Evolutionary conservation across 2,797 vertebrate species (phyloP).

Genomic region (Leucoraja ocellata): DNA sequence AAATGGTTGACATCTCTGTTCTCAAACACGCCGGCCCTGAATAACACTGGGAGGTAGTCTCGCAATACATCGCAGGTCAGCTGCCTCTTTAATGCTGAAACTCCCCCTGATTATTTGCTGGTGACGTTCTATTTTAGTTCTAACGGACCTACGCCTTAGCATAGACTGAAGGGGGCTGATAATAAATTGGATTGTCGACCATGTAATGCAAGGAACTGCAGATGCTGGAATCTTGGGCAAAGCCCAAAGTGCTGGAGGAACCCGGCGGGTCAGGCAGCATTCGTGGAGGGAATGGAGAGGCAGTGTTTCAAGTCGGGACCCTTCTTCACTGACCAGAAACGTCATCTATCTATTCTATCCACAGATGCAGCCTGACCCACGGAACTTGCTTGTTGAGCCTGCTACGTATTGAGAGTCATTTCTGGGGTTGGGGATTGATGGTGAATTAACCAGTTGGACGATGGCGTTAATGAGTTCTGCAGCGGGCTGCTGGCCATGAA

Average conservation of each 20-base stretch:
- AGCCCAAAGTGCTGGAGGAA: no score
- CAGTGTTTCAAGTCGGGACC: no score
- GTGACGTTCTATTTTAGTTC: not conserved
- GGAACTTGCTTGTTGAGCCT: not conserved
- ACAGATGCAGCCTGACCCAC: not conserved
- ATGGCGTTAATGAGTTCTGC: not conserved
- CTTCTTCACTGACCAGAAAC: no score
- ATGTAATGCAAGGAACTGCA: no score
- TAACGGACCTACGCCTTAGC: not conserved
- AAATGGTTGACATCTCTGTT: not conserved
- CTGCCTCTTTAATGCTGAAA: not conserved
- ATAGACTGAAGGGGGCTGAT: not conserved
- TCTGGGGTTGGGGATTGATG: not conserved
- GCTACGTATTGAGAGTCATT: no score
- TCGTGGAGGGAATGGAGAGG: no score
- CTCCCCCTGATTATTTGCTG: not conserved
- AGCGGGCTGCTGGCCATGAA: not conserved
- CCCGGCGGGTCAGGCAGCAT: no score
- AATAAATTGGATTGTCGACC: no score
- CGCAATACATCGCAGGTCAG: not conserved
- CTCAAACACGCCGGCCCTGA: not conserved
- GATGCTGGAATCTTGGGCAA: no score
- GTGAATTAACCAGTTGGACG: not conserved
- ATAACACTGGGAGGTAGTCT: not conserved
- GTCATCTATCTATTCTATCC: no score